These are phyloP conservation scores for Hippocampus kuda DNA, from an alignment of 2,797 vertebrate species.

Conservation along the genomic window DNA sequence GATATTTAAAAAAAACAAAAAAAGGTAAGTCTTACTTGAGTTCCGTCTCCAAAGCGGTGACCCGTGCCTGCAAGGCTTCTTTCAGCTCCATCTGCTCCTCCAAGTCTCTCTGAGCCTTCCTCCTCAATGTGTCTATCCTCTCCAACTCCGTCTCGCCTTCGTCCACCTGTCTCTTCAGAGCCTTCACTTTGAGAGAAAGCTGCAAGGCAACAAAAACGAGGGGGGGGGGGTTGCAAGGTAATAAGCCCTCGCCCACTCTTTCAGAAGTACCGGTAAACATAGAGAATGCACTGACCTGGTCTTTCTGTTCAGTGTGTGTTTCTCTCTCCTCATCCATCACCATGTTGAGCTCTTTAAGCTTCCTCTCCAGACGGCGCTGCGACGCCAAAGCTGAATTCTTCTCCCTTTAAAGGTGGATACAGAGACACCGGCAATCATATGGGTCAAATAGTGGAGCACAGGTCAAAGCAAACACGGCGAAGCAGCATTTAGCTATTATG, in stretches of 20 bases:
- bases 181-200: conserved; percentile 84
- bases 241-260: not conserved
- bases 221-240: not conserved
- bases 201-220: conserved; percentile 34
- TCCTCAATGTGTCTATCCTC: conserved; percentile 74
- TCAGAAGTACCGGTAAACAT: not conserved
- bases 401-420: conserved; percentile 55
- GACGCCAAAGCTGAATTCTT: conserved; percentile 73
- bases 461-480: no score
- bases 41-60: conserved; percentile 81
- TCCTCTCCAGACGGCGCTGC: conserved; percentile 84
- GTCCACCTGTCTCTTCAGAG: conserved; percentile 93
- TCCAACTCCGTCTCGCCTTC: conserved; percentile 89
- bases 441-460: no score
- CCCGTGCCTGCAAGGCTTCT: conserved; percentile 76
- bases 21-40: conserved; percentile 62
- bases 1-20: not conserved
- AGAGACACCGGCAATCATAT: not conserved
- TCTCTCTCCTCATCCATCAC: conserved; percentile 86
- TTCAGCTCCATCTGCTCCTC: conserved; percentile 88
- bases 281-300: conserved; percentile 69
- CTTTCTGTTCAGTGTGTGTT: conserved; percentile 80
- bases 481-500: no score
- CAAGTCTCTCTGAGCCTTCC: conserved; percentile 83
- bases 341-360: conserved; percentile 86